Conservation (phyloP, 2,113 vertebrate genomes). For the Haemorhous mexicanus region DNA sequence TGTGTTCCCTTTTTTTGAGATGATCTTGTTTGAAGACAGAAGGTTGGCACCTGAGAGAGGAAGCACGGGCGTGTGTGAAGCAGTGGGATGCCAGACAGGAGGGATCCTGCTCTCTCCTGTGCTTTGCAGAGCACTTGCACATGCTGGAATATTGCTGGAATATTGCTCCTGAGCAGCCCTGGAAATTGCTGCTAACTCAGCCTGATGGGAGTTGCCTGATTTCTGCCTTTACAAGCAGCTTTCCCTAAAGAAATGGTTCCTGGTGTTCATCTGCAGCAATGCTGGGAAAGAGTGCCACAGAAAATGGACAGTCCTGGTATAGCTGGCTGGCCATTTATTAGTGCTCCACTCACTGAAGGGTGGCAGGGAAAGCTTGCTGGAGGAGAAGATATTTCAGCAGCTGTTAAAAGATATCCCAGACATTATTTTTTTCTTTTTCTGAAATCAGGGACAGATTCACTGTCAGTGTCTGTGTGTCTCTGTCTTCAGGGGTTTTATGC, state of each 20-base stretch:
- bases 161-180: background rate
- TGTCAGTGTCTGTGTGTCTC: background rate
- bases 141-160: background rate
- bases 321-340: background rate
- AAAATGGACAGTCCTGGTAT: background rate
- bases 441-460: background rate
- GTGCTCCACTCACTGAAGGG: background rate
- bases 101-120: background rate
- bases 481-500: background rate
- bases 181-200: background rate
- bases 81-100: slow-evolving; percentile 6
- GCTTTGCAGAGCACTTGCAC: background rate
- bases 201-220: background rate
- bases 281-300: background rate
- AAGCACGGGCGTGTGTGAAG: background rate
- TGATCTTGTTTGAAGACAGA: slow-evolving; percentile 27
- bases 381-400: background rate
- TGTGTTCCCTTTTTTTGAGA: background rate
- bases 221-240: background rate
- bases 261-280: background rate
- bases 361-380: background rate
- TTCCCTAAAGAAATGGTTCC: background rate
- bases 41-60: slow-evolving; percentile 46
- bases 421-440: background rate
- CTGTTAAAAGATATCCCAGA: background rate